Evolutionary conservation across 2,797 vertebrate species (phyloP), one percentile per base, ranked within the genome.

Genomic region (Sarcoramphus papa): DNA sequence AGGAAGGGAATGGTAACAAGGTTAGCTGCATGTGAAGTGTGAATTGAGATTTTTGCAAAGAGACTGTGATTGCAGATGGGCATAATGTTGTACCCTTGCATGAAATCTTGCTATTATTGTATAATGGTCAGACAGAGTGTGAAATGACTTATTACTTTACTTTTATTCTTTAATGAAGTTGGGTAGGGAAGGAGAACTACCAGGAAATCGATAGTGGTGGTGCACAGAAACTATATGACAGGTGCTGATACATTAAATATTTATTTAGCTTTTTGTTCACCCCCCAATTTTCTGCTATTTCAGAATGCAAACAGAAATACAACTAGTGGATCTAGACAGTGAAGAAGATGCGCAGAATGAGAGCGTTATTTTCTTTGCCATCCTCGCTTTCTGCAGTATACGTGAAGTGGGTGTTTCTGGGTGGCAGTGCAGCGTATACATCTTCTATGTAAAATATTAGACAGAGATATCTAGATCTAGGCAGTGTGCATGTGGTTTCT

Each of bases 11-110:
- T 98, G 98, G 98, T 98, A 99, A 99, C 98, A 98, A 98, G 98
- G 98, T 99, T 98, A 98, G 98, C 98, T 98, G 98, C 98, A 98
- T 98, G 98, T 98, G 98, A 99, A 98, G 98, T 99, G 98, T 98
- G 98, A 99, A 99, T 98, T 98, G 98, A 98, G 98, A 98, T 99
- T 98, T 98, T 98, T 98, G 98, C 98, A 98, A 98, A 98, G 98
- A 98, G 98, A 98, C 98, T 98, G 98, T 98, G 98, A 98, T 98
- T 98, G 98, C 98, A 98, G 98, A 98, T 97, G 98, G 98, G 98
- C 98, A 98, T 98, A 98, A 98, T 98, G 98, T 98, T 98, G 97
- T 98, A 98, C 98, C 98, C 98, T 98, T 98, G 98, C 98, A 98
- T 98, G 98, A 98, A 98, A 98, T 98, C 98, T 98, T 98, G 97